These are phyloP conservation scores for Plagodis dolabraria DNA, from an alignment of 2,888 invertebrate species.

Conservation along the genomic window DNA sequence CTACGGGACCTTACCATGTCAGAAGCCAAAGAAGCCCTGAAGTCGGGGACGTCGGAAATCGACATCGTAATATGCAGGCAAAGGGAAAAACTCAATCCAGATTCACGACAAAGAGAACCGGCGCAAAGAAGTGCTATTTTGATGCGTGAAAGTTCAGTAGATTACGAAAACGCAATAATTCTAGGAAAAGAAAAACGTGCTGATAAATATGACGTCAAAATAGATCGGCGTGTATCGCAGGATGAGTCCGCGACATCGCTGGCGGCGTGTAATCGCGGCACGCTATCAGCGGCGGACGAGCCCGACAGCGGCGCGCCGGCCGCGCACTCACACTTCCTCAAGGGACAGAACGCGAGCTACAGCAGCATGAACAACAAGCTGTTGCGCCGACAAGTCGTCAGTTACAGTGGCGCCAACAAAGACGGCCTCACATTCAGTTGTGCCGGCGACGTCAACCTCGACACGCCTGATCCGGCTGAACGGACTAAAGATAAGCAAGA, in stretches of 20 bases:
- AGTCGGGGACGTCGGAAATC: constrained; percentile 86
- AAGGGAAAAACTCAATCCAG: constrained; percentile 58
- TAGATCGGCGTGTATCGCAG: constrained; percentile 87
- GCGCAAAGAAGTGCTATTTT: constrained; percentile 55
- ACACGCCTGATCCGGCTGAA: constrained; percentile 65
- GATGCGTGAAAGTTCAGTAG: constrained; percentile 89
- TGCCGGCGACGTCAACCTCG: constrained; percentile 71
- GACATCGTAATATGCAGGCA: constrained; percentile 87
- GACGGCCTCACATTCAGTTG: constrained; percentile 75
- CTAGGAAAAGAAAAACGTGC: constrained; percentile 79
- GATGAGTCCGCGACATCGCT: constrained; percentile 69
- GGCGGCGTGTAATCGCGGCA: constrained; percentile 69
- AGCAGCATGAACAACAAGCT: constrained; percentile 86
- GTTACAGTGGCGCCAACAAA: constrained; percentile 80
- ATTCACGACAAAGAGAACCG: constrained; percentile 54
- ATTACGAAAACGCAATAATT: constrained; percentile 87
- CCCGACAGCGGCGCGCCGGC: constrained; percentile 65
- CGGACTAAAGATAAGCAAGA: constrained; percentile 64
- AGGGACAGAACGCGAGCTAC: constrained; percentile 85
- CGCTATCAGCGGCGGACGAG: constrained; percentile 78
- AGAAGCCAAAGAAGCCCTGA: constrained; percentile 87
- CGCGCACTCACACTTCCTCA: constrained; percentile 86
- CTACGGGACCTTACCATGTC: constrained; percentile 87
- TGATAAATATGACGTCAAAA: constrained; percentile 85
- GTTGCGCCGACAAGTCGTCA: constrained; percentile 83